These are phyloP conservation scores for Acipenser ruthenus DNA, from an alignment of 2,797 vertebrate species.

Conservation along the genomic window DNA sequence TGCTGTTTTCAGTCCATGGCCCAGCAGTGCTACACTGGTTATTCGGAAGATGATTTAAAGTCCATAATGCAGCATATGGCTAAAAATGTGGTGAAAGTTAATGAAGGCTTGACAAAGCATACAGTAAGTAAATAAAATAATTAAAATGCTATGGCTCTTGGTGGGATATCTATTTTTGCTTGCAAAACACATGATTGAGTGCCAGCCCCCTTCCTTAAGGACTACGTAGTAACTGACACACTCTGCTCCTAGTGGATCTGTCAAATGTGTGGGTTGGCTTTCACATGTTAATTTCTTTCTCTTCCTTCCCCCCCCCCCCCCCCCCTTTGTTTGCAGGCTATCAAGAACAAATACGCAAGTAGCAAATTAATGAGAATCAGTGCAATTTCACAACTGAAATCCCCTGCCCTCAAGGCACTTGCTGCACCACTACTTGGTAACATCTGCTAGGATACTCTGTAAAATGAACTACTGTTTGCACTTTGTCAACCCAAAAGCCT, in stretches of 20 bases:
- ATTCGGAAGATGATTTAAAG: slow-evolving; percentile 49
- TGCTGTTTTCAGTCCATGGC: slow-evolving; percentile 38
- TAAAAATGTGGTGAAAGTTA: slow-evolving; percentile 54
- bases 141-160: not conserved
- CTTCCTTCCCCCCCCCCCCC: no score
- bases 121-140: slow-evolving; percentile 37
- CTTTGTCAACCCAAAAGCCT: no score
- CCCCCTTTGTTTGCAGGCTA: slow-evolving; percentile 52
- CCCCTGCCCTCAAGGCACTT: slow-evolving; percentile 51
- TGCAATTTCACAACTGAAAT: slow-evolving; percentile 68
- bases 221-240: not conserved
- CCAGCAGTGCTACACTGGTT: slow-evolving; percentile 55
- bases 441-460: slow-evolving; percentile 42
- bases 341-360: slow-evolving; percentile 83
- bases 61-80: slow-evolving; percentile 59
- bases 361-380: slow-evolving; percentile 76
- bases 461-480: slow-evolving; percentile 26
- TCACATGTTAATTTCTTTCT: not conserved
- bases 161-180: accelerated
- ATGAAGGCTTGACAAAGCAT: slow-evolving; percentile 50
- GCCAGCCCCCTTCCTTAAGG: not conserved
- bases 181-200: not conserved
- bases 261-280: not conserved
- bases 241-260: not conserved
- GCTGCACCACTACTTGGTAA: slow-evolving; percentile 48